Base-by-base conservation (phyloP, 2,888 invertebrate species). In the Actias luna region DNA sequence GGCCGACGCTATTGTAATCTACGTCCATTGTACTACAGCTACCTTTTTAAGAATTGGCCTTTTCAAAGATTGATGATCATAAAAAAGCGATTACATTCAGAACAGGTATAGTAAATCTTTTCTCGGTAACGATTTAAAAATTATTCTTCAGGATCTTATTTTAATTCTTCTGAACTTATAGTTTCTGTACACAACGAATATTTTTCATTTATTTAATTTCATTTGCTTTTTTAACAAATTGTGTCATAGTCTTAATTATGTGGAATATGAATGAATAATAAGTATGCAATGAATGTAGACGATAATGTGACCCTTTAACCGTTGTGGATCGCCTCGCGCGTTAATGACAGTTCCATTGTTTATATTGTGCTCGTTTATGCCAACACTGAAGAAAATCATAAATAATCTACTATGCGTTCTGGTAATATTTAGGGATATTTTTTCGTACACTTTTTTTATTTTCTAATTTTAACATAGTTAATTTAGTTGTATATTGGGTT, bases 1-100 rank as follows among this genome's bases (percentile, higher is more conserved):
- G 88, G 88, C 82, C 79, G 74, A 63, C 66, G 75, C 88, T 77
- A 92, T 92, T 92, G 92, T 92, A 74, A 84, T 78, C 80, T 69
- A 69, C 67, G 67, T 62, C 87, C 83, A 91, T 91, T 91, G 91
- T 90, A 74, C 77, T 82, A 70, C 68, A 66, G 70, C 77, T 80
- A 79, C 84, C 83, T 84, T 85, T 87, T 87, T 81, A 85, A 82
- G 77, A 73, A 80, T 84, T 86, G 78, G 79, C 82, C 75, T 80
- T 83, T 84, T 82, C 75, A 82, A 79, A 82, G 79, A 85, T 83
- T 85, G 77, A 76, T 75, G 76, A 81, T 80, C 82, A 80, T 82
- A 88, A 88, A 87, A 84, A 82, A 80, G 78, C 77, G 83, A 88
- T 88, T 84, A 84, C 81, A 83, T 78, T 80, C 79, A 84, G 79